These are phyloP conservation scores for Agonopterix subpropinquella DNA, from an alignment of 2,888 invertebrate genomes.

Conservation along the genomic window DNA sequence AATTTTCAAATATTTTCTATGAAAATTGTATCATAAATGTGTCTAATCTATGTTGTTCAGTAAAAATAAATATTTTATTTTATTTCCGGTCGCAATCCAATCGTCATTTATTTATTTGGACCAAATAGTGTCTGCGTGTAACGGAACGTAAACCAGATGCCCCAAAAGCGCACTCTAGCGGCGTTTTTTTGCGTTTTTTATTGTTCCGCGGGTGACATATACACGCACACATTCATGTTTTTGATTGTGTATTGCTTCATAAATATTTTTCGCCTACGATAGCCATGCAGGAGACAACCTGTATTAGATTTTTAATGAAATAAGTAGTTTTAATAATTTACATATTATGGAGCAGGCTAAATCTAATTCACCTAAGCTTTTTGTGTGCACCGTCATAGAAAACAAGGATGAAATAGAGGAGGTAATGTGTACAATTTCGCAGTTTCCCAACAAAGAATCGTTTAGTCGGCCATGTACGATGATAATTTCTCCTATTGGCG, in stretches of 20 bases:
- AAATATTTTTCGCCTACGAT: conserved; percentile 75
- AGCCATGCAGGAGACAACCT: conserved; percentile 78
- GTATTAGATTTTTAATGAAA: conserved; percentile 75
- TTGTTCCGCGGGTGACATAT: conserved; percentile 27
- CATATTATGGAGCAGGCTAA: conserved; percentile 76
- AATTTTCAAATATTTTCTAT: no score
- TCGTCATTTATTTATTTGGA: no score
- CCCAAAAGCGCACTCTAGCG: conserved; percentile 32
- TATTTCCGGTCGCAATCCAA: no score
- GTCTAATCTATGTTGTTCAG: no score
- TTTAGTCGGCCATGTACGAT: conserved; percentile 71
- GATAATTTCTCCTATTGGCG: conserved; percentile 58
- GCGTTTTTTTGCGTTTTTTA: conserved; percentile 23
- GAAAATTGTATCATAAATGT: no score
- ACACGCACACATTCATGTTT: conserved; percentile 57
- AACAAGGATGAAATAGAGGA: conserved; percentile 93
- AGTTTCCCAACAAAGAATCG: conserved; percentile 69
- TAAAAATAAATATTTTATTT: no score
- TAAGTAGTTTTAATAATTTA: conserved; percentile 67
- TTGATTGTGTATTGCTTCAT: conserved; percentile 69
- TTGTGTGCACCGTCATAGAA: conserved; percentile 88
- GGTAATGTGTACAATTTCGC: conserved; percentile 79
- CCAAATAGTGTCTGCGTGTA: conserved; percentile 9
- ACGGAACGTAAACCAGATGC: conserved; percentile 14
- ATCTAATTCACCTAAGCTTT: conserved; percentile 82